These are phyloP conservation scores for Gorsachius goisagi DNA, from an alignment of 2,113 vertebrate species.

Conservation along the genomic window DNA sequence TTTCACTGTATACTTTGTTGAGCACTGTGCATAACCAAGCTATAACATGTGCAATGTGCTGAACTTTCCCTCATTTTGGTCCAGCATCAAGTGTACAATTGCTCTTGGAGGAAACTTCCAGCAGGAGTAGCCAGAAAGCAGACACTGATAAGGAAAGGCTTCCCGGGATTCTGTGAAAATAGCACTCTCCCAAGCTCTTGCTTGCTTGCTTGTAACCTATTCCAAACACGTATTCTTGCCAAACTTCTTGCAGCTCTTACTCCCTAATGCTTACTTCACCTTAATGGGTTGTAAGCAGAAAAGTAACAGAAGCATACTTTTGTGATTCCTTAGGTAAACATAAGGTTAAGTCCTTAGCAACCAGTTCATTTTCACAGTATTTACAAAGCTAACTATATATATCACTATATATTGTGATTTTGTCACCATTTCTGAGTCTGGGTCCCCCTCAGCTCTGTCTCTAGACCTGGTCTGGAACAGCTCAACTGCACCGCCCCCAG, in stretches of 20 bases:
- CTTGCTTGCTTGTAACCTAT: background rate
- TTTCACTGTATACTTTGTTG: background rate
- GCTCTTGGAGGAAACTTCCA: background rate
- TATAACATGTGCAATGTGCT: background rate
- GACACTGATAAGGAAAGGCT: background rate
- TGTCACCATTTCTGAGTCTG: background rate
- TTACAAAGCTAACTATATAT: background rate
- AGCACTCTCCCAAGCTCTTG: background rate
- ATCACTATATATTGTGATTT: background rate
- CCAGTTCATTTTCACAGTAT: background rate
- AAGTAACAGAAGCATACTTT: background rate
- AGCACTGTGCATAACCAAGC: background rate
- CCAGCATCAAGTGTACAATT: background rate
- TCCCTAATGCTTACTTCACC: background rate
- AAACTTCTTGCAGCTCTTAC: background rate
- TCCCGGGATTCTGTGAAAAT: background rate
- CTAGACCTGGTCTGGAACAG: background rate
- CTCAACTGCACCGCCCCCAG: too few relatives aligned
- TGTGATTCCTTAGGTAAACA: background rate
- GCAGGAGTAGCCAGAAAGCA: background rate
- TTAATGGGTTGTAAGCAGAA: background rate
- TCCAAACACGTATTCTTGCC: background rate
- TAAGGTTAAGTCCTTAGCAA: background rate
- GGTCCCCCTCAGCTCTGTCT: background rate
- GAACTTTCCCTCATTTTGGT: background rate